phyloP scores from a whole-genome alignment of 2,888 invertebrate genomes.

The Euphydryas editha region DNA sequence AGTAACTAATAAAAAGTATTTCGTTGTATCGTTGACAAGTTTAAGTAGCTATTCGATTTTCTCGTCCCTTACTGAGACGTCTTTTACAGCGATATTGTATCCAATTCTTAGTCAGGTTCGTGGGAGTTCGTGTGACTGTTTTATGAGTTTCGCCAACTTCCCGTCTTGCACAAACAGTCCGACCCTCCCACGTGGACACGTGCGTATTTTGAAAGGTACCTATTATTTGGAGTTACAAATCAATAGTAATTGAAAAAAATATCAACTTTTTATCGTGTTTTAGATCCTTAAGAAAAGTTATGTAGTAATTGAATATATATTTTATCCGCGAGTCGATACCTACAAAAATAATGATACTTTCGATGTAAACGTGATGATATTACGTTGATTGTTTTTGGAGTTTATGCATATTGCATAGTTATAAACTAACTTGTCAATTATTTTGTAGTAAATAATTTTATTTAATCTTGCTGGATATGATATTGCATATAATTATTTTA shows the following conservation, averaged over 20 bases:
- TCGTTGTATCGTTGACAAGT: slow-evolving; percentile 5
- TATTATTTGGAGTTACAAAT: slow-evolving; percentile 9
- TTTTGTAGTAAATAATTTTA: too few species aligned
- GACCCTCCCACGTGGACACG: slow-evolving; percentile 53
- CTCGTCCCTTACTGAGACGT: not conserved
- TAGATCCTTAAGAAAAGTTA: too few species aligned
- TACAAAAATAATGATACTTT: too few species aligned
- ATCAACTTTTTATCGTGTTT: too few species aligned
- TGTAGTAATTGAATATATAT: too few species aligned
- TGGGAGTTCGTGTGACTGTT: slow-evolving; percentile 27
- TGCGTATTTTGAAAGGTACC: slow-evolving; percentile 15
- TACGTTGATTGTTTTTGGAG: too few species aligned
- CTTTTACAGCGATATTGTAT: not conserved
- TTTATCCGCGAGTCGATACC: too few species aligned
- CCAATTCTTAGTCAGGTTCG: slow-evolving; percentile 14
- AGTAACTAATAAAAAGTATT: slow-evolving; percentile 7
- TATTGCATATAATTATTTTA: too few species aligned
- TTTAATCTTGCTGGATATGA: too few species aligned
- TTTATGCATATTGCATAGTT: too few species aligned
- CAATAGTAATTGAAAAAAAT: not conserved
- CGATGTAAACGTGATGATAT: too few species aligned
- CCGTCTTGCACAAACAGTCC: slow-evolving; percentile 47
- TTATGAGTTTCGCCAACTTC: slow-evolving; percentile 43
- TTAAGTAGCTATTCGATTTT: not conserved
- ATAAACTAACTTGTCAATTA: too few species aligned